Conservation (phyloP, 2,113 vertebrate species). For the Lipophrys pholis region DNA sequence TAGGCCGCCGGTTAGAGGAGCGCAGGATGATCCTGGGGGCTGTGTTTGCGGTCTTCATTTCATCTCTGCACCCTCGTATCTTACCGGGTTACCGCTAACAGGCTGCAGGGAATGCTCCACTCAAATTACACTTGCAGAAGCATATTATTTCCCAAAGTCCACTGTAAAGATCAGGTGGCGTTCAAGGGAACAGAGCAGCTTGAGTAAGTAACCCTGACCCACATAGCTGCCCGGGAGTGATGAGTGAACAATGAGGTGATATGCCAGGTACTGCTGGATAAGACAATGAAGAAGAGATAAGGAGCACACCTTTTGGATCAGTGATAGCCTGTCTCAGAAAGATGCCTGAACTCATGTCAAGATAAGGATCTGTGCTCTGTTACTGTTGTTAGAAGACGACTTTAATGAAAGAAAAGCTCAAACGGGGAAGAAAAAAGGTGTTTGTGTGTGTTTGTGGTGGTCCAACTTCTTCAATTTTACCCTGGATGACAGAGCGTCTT, state of each 20-base stretch:
- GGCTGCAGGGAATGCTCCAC: slow-evolving; percentile 29
- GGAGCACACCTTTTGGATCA: not conserved
- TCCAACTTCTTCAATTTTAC: not conserved
- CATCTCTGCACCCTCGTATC: slow-evolving; percentile 52
- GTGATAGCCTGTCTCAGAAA: slow-evolving; percentile 26
- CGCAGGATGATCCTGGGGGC: slow-evolving; percentile 33
- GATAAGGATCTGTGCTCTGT: not conserved
- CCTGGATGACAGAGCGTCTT: slow-evolving; percentile 14
- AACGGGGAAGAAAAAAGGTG: not conserved
- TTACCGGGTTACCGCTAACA: slow-evolving; percentile 65
- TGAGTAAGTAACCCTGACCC: slow-evolving; percentile 43
- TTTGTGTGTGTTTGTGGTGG: not conserved
- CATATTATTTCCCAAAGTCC: slow-evolving; percentile 60
- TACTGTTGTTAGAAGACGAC: not conserved
- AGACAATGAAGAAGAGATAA: slow-evolving; percentile 21
- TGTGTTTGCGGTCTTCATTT: slow-evolving; percentile 42
- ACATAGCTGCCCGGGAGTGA: slow-evolving; percentile 19
- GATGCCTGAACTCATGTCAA: slow-evolving; percentile 22
- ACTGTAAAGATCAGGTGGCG: slow-evolving; percentile 56
- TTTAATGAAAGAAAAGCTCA: slow-evolving; percentile 1
- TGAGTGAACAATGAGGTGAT: slow-evolving; percentile 12
- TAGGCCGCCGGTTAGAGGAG: slow-evolving; percentile 45
- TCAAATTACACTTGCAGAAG: slow-evolving; percentile 64
- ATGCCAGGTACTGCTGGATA: not conserved
- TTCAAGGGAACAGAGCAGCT: slow-evolving; percentile 17